Evolutionary conservation across 2,797 vertebrate species (phyloP).

Genomic region (Cossypha niveicapilla): DNA sequence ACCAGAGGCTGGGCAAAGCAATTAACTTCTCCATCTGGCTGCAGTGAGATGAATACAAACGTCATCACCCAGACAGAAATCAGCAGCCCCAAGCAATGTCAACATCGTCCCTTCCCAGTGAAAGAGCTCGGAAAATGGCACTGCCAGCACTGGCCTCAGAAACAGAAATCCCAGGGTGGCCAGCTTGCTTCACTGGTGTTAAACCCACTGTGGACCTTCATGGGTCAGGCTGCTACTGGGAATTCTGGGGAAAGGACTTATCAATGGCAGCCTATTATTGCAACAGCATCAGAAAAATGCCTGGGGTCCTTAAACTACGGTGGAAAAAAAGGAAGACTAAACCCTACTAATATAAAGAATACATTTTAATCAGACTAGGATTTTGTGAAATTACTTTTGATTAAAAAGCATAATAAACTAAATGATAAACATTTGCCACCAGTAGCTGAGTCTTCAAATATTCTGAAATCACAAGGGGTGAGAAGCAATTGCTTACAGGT

Average conservation of each 20-base stretch:
- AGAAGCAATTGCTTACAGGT: not conserved
- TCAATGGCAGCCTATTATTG: not conserved
- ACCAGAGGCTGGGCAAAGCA: not conserved
- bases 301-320: not conserved
- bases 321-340: not conserved
- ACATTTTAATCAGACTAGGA: not conserved
- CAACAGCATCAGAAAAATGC: not conserved
- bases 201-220: not conserved
- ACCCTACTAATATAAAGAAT: not conserved
- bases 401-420: not conserved
- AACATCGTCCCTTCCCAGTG: not conserved
- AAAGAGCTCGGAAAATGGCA: rapidly evolving
- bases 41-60: not conserved
- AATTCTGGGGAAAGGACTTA: not conserved
- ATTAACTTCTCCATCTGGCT: not conserved
- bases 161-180: not conserved
- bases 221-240: not conserved
- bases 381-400: not conserved
- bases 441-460: not conserved
- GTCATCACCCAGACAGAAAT: not conserved
- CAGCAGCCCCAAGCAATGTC: not conserved
- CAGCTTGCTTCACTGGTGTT: not conserved
- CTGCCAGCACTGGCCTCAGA: not conserved
- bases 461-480: not conserved
- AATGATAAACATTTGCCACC: not conserved